Evolutionary conservation across 1,140 invertebrate species (phyloP).

Genomic region (Sogatella furcifera): DNA sequence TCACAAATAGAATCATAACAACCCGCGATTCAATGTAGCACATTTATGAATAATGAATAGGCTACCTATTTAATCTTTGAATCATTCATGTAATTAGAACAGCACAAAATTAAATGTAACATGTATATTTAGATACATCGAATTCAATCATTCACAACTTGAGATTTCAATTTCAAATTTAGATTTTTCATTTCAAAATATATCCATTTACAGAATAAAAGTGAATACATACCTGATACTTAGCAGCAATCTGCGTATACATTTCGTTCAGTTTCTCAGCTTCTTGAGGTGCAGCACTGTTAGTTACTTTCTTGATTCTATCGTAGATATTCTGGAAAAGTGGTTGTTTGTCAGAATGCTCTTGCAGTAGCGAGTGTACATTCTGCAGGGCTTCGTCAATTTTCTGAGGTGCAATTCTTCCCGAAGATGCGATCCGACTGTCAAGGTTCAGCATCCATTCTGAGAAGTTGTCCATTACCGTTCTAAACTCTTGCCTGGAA

Average conservation of each 20-base stretch:
- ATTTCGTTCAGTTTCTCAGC: constrained; percentile 56
- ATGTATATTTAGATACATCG: no score
- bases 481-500: constrained; percentile 67
- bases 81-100: no score
- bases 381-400: constrained; percentile 66
- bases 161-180: no score
- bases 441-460: constrained; percentile 72
- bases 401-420: constrained; percentile 28
- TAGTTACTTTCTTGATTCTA: constrained; percentile 65
- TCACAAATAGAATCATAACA: no score
- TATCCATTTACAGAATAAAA: no score
- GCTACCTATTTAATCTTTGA: no score
- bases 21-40: no score
- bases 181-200: no score
- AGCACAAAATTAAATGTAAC: no score
- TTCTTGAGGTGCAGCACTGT: constrained; percentile 57
- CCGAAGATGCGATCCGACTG: constrained; percentile 61
- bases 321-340: constrained; percentile 62
- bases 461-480: constrained; percentile 66
- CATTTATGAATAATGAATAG: no score
- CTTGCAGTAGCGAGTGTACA: constrained; percentile 65
- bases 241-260: constrained; percentile 58
- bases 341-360: constrained; percentile 66
- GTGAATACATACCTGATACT: constrained; percentile 45
- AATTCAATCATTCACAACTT: no score